Base-by-base conservation (phyloP, 2,113 vertebrate species). In the Glaucomys volans region DNA sequence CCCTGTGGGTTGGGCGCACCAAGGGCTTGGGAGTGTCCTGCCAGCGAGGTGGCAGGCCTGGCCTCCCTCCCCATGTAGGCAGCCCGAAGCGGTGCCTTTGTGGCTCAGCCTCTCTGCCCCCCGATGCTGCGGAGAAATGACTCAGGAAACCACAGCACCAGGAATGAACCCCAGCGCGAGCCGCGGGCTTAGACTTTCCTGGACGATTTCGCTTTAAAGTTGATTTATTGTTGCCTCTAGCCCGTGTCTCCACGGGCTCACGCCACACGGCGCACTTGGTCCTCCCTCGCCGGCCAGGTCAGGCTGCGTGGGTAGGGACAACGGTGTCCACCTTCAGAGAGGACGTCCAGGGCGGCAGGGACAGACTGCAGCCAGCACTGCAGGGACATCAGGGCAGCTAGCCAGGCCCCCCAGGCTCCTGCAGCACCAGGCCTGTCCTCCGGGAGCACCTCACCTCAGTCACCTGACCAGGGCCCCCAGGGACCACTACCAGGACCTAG, bases 101-200 rank as follows among this genome's bases (percentile, higher is more conserved):
- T 4, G 5, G 11, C 13, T 0, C 1, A 4, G 4, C n/a, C 72
- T 81, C 32, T 8, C 30, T 87, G 30, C 22, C 26, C 84, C 22
- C 26, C 84, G 24, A n/a, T 30, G 4, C 2, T 64, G 30, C 75
- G n/a, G 40, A 62, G 28, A 66, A 66, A 69, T 24, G 40, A 22
- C 14, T 13, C 42, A 1, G 72, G 17, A 74, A 85, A 69, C 30
- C 1, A 0, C 17, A 80, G 8, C 57, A 22, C 20, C 3, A 42
- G 32, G 26, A 24, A n/a, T 0, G 10, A 50, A 35, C 8, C 40
- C 12, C n/a, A 32, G 0, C 0, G 1, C 2, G 10, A 7, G 37
- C 37, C 0, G 1, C 1, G 0, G 13, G 4, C 24, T 75, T 22
- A 30, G 76, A 59, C 40, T n/a, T 30, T 2, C 17, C 14, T 50